Evolutionary conservation across 2,797 vertebrate species (phyloP), one percentile per base, ranked within the genome.

Genomic region (Semotilus atromaculatus): DNA sequence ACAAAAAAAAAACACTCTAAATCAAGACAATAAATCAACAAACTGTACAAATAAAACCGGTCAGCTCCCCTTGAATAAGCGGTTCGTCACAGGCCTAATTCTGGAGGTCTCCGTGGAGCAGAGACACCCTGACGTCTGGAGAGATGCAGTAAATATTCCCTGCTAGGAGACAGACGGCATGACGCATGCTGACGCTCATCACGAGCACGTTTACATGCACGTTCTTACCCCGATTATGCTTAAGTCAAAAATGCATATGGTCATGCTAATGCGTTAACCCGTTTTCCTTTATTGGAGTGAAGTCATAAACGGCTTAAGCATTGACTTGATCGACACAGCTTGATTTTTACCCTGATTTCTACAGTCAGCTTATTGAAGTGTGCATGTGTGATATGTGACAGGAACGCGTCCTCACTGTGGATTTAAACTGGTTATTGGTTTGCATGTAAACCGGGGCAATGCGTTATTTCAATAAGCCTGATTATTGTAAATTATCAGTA

Each of bases 71-170:
- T 62, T 78, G 51, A 70, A 79, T 55, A 72, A 51, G 53, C 71
- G 36, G 68, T 73, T 89, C 72, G 38, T 86, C 82, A 82, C 62
- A 21, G 29, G 10, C 38, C 80, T 89, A 89, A 88, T 86, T 82
- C 74, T 70, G 83, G 51, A 82, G n/a, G 64, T 84, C 70, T 84
- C 81, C 79, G 21, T 76, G 58, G 75, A 84, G 31, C 48, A 71
- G 62, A 45, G 43, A 45, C 82, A 87, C 81, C 87, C 66, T 72
- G 48, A 80, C 23, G 81, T 82, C 85, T 40, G 55, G 13, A 34
- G 60, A 81, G 43, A 70, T 38, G 31, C 64, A 71, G 72, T 79
- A 84, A 85, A 84, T 34, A 36, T 38, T 4, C 23, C 70, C 53
- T 82, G 60, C 80, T 75, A 43, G 82, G 74, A 79, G 74, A 80